Evolutionary conservation across 1,140 invertebrate species (phyloP).

Genomic region (Drosophila parabipectinata): DNA sequence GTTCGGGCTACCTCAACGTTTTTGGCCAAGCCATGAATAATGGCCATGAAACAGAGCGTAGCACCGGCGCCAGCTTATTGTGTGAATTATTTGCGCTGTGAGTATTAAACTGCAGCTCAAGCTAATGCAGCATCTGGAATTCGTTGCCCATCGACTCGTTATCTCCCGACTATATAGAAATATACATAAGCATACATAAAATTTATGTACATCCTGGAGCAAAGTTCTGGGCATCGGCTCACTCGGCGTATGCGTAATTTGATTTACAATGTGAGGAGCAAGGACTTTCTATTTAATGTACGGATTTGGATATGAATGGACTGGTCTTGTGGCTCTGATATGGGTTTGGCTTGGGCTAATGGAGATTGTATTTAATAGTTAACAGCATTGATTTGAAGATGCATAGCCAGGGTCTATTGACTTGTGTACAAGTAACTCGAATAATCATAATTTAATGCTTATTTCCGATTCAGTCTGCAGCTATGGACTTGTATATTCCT

Average conservation of each 20-base stretch:
- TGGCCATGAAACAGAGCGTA: constrained; percentile 45
- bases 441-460: constrained; percentile 28
- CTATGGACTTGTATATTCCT: not conserved
- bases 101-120: constrained; percentile 77
- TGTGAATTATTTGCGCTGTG: constrained; percentile 76
- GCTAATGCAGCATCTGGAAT: constrained; percentile 59
- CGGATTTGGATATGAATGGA: constrained; percentile 1
- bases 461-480: constrained; percentile 16
- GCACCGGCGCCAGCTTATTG: constrained; percentile 64
- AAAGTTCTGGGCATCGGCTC: constrained; percentile 16
- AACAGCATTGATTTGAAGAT: constrained; percentile 37
- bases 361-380: constrained; percentile 46
- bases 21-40: constrained; percentile 65
- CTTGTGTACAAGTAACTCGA: constrained; percentile 20
- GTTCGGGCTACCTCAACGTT: not conserved
- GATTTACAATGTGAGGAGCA: constrained; percentile 58
- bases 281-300: constrained; percentile 29
- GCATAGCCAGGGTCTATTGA: constrained; percentile 15
- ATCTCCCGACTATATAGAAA: not conserved
- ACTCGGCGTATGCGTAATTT: constrained; percentile 67
- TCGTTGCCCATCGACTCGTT: constrained; percentile 25
- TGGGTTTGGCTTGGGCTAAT: constrained; percentile 26
- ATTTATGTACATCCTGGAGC: constrained; percentile 6
- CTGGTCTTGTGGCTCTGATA: constrained; percentile 21
- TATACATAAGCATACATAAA: not conserved